phyloP scores from a whole-genome alignment of 2,113 vertebrate genomes.

The Pontoporia blainvillei region DNA sequence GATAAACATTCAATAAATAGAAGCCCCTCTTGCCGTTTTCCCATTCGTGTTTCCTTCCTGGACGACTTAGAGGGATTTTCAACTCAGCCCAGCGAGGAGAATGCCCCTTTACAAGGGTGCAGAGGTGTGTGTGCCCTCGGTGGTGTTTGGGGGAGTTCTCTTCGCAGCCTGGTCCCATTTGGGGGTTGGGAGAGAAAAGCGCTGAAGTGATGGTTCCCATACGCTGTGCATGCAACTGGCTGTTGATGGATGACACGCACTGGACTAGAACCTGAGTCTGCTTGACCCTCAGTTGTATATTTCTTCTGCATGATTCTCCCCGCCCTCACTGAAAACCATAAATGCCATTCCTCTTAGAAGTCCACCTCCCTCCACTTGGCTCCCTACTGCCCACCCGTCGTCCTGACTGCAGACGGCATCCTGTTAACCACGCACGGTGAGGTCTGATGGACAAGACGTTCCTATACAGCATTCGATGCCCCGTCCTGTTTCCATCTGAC shows the following conservation, averaged over 20 bases:
- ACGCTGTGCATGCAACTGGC: not conserved
- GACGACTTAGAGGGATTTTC: not conserved
- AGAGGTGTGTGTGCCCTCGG: not conserved
- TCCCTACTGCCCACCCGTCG: fast-evolving
- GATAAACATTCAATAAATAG: not conserved
- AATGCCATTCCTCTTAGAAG: not conserved
- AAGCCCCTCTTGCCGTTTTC: not conserved
- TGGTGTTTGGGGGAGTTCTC: not conserved
- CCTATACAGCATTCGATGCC: fast-evolving
- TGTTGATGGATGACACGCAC: not conserved
- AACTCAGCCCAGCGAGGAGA: not conserved
- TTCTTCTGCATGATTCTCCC: not conserved
- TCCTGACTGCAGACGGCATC: not conserved
- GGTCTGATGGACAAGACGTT: not conserved
- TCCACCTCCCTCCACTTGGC: not conserved
- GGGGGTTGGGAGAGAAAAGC: not conserved
- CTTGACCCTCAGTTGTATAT: not conserved
- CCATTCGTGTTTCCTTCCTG: not conserved
- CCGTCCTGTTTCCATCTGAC: not conserved
- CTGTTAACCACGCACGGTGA: not conserved
- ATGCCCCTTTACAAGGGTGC: not conserved
- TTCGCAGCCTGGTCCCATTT: not conserved
- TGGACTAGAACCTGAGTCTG: not conserved
- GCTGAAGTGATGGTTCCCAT: not conserved
- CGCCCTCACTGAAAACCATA: not conserved